Base-by-base conservation (phyloP, 2,797 vertebrate genomes). In the Anolis apletophallus region DNA sequence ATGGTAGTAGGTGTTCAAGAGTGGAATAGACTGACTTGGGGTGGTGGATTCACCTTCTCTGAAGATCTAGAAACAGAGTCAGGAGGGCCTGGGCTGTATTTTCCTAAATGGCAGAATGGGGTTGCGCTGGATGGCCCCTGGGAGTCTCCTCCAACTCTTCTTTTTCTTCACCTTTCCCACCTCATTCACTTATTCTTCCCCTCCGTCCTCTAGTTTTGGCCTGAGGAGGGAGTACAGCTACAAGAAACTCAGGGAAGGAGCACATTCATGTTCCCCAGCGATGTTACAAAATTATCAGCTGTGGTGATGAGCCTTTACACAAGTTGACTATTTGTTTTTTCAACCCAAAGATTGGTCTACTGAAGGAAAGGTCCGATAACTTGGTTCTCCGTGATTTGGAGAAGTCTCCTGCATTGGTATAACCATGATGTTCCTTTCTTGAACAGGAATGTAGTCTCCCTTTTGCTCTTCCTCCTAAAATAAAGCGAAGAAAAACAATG, bases 261-360 rank as follows among this genome's bases (percentile, higher is more conserved):
- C 32, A 4, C 10, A 1, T 3, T 7, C 19, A 26, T 23, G 9
- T 75, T 40, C 46, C 6, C 73, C 29, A 6, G 10, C 1, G 23
- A 54, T 19, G 34, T 26, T 26, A 10, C 17, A 14, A 40, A 72
- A 40, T 5, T 6, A 5, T 5, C 34, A 8, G 17, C 5, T 17
- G 69, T 34, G 29, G 57, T 36, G 14, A 21, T 40, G 40, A 40
- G 40, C 40, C 40, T 40, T 40, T 2, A 40, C 40, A 40, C 40
- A 5, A 2, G 40, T 40, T 5, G 77, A 57, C 97, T 95, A 93
- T 95, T 95, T 94, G 50, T 13, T 8, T 23, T 8, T 16, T 10
- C 14, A 21, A 26, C 7, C 16, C 17, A 67, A 55, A 19, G 7
- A 19, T 55, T 12, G 14, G 4, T 1, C 23, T 1, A 7, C 13